Base-by-base conservation (phyloP, 2,113 vertebrate genomes). In the Dinomys branickii region DNA sequence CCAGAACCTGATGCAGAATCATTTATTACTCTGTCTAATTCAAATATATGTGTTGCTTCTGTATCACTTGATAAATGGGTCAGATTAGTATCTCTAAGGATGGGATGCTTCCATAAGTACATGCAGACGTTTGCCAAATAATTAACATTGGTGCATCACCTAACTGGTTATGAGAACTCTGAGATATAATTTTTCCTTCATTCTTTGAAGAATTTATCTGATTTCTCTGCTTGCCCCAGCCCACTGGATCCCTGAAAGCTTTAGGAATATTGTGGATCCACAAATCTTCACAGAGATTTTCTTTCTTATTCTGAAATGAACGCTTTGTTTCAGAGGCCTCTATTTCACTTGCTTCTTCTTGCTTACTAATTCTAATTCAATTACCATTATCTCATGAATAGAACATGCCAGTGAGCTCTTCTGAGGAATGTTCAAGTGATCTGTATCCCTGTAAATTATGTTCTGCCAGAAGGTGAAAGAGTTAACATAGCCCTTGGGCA, bases 321-420 rank as follows among this genome's bases (percentile, higher is more conserved):
- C 54, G 22, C 10, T n/a, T 59, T 16, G 81, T 75, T 67, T 0
- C 20, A 81, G 33, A 82, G 38, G 9, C 24, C 12, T 77, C 4
- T 50, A 85, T 91, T 33, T 44, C 61, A 56, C 19, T 82, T 91
- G 26, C 1, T n/a, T 47, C 6, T 80, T 54, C 26, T 90, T 90
- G 47, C n/a, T 80, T 30, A 22, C 41, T 38, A 71, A 59, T 88
- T 94, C n/a, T 75, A 38, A 44, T 88, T 47, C 59, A 78, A 77
- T 88, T 94, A 50, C 33, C 47, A 50, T 75, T 63, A 93, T 59
- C 56, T 86, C n/a, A 90, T 71, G 50, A 84, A 73, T 56, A 80
- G n/a, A 56, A 77, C 17, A 0, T 19, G 56, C 38, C 20, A 33
- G 41, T 59, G 52, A 88, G 59, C 58, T 85, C 8, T 84, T 80